Evolutionary conservation across 2,888 invertebrate genomes (phyloP).

Genomic region (Drosophila mettleri): DNA sequence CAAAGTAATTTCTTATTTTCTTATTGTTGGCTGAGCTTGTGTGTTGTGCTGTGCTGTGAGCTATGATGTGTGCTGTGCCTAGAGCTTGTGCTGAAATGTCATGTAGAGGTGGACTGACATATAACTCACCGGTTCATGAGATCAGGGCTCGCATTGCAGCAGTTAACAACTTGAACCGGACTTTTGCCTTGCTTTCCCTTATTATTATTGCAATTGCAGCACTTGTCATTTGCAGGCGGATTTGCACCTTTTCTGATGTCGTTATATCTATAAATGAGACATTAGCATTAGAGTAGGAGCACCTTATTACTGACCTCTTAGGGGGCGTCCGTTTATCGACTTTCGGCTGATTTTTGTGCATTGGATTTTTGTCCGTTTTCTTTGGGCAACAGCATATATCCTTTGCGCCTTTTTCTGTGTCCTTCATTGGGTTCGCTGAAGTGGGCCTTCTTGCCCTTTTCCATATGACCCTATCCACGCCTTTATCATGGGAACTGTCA

Average conservation of each 20-base stretch:
- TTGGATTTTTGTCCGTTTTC: not conserved
- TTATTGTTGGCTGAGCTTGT: not conserved
- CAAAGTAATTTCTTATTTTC: not conserved
- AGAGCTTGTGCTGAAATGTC: not conserved
- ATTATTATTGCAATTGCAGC: not conserved
- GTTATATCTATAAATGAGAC: not conserved
- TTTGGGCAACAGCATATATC: not conserved
- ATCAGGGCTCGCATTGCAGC: constrained; percentile 29
- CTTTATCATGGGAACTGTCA: not conserved
- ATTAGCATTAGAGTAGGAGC: not conserved
- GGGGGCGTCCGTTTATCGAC: too few species aligned
- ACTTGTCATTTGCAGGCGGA: not conserved
- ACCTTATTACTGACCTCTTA: not conserved
- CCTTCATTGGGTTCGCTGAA: not conserved
- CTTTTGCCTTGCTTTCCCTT: not conserved
- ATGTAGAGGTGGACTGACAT: constrained; percentile 32
- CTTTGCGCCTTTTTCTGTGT: too few species aligned
- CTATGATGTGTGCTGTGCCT: constrained; percentile 7
- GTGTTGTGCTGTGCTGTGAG: constrained; percentile 12
- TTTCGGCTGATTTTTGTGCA: not conserved
- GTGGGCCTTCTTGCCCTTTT: not conserved
- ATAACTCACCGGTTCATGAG: constrained; percentile 63
- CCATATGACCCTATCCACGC: not conserved
- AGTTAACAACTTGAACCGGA: constrained; percentile 27
- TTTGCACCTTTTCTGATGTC: not conserved